Base-by-base conservation (phyloP, 2,113 vertebrate genomes). In the Clarias macrocephalus region DNA sequence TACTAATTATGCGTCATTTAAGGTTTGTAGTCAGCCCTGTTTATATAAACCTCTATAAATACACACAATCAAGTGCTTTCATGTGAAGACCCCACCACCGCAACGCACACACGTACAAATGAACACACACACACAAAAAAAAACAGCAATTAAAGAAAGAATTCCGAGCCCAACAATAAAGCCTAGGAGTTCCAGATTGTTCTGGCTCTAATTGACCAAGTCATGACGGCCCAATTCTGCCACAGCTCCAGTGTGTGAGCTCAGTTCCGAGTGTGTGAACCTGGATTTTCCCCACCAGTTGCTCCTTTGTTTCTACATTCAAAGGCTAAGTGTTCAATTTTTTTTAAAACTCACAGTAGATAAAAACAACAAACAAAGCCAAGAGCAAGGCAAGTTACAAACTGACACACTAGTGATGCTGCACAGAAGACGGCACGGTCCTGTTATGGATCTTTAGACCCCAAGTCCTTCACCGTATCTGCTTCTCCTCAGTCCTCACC, bases 191-290 rank as follows among this genome's bases (percentile, higher is more conserved):
- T 60, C 56, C 63, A 59, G 52, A 57, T 42, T 30, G 42, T 79
- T 85, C 77, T 82, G 82, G 63, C 59, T 83, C 85, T 87, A 89
- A 91, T 91, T 86, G 86, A 91, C 82, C 30, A 63, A 77, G 54
- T 83, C 13, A 21, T 59, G 86, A 81, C 48, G 73, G 88, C 90
- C 91, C 84, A 83, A 87, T 82, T 91, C 79, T 86, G 59, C 85
- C 68, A 30, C 88, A 85, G 77, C 73, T 86, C 56, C 65, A 83
- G 85, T 89, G n/a, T 83, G 86, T 70, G 66, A 73, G 82, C 82
- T 56, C 56, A 75, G 86, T 82, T 90, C 86, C 86, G 77, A 87
- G 88, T 87, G 88, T 89, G 89, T 72, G 72, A 86, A 79, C 87
- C 76, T 80, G 76, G 37, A 88, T 83, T 88, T 91, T 90, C 80